A percentile compares a stretch with the other conserved stretches of the same genome.
phyloP scores from a whole-genome alignment of 2,797 vertebrate genomes.

The Cephalopachus bancanus region DNA sequence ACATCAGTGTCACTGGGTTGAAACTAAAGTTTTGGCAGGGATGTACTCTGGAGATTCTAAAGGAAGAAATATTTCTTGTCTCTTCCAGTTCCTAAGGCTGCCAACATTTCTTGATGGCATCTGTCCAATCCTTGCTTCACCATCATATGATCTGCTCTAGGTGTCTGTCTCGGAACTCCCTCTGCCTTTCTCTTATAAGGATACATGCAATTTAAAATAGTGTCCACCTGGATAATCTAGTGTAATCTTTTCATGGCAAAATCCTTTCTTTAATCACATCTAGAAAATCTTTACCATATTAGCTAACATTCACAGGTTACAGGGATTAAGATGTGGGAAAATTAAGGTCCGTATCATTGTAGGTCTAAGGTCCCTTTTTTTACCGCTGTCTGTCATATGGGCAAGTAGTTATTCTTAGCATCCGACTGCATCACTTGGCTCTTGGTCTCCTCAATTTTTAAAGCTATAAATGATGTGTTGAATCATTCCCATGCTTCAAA shows the following conservation, averaged over 20 bases:
- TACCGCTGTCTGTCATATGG: not conserved
- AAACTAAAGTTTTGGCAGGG: not conserved
- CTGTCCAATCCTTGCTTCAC: not conserved
- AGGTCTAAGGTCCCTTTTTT: not conserved
- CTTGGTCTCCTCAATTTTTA: no score
- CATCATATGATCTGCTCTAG: not conserved
- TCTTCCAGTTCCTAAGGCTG: not conserved
- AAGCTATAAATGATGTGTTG: not conserved
- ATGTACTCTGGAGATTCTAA: not conserved
- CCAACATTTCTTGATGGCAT: not conserved
- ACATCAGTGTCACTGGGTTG: not conserved
- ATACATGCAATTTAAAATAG: not conserved
- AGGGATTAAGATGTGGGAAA: not conserved
- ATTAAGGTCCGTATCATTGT: not conserved
- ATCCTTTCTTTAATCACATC: not conserved
- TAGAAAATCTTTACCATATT: not conserved
- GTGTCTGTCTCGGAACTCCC: not conserved
- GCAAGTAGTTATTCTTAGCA: not conserved
- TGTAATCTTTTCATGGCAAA: not conserved
- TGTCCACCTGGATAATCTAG: not conserved
- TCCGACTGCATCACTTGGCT: no score
- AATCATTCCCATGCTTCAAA: not conserved
- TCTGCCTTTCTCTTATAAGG: not conserved
- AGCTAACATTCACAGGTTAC: not conserved
- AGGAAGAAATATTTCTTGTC: not conserved